A percentile compares a stretch with the other conserved stretches of the same genome.
These are phyloP conservation scores for Diploptera punctata DNA, from an alignment of 2,888 invertebrate genomes.

Conservation along the genomic window DNA sequence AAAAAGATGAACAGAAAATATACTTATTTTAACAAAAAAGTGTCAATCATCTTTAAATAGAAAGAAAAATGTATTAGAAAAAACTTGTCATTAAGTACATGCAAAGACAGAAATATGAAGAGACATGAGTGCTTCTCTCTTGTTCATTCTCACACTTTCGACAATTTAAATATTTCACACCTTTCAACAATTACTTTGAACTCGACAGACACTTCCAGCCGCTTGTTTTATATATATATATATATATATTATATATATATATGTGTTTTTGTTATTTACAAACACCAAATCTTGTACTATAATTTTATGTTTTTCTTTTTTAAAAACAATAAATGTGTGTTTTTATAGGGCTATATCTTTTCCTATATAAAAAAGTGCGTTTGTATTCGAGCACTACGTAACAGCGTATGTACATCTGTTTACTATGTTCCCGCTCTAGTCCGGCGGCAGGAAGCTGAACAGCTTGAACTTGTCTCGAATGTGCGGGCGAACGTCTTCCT, in stretches of 20 bases:
- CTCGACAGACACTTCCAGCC: not conserved
- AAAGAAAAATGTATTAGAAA: too few relatives aligned
- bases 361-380: conserved; percentile 7
- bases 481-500: conserved; percentile 91
- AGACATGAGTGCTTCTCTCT: too few relatives aligned
- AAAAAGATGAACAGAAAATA: too few relatives aligned
- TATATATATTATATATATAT: not conserved
- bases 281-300: conserved; percentile 17
- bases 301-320: not conserved
- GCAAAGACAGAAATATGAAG: too few relatives aligned
- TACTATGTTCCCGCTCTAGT: conserved; percentile 57
- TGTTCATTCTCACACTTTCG: too few relatives aligned
- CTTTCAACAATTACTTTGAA: too few relatives aligned
- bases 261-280: conserved; percentile 21
- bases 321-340: conserved; percentile 16
- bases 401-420: conserved; percentile 5
- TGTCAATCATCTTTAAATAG: too few relatives aligned
- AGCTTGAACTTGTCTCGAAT: conserved; percentile 90
- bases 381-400: not conserved
- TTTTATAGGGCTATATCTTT: too few relatives aligned
- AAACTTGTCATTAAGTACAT: too few relatives aligned
- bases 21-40: too few relatives aligned
- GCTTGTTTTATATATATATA: not conserved
- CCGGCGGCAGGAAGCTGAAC: conserved; percentile 87
- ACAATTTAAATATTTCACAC: too few relatives aligned